Conservation (phyloP, 2,888 invertebrate genomes). For the Erebia aethiops region DNA sequence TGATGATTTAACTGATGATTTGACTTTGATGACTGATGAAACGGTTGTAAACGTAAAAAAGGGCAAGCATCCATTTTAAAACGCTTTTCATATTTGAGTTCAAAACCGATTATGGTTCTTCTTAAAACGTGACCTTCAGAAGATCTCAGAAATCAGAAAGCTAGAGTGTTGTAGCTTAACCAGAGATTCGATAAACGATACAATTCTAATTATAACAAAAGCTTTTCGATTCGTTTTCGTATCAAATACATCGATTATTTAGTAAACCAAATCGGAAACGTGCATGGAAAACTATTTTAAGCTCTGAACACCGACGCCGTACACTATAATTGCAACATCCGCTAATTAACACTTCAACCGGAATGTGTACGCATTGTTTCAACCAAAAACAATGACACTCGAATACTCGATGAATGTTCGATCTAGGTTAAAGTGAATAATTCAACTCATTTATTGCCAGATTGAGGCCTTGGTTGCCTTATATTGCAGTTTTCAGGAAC, state of each 20-base stretch:
- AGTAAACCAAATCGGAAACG: conserved; percentile 1
- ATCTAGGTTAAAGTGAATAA: not conserved
- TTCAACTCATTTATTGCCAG: not conserved
- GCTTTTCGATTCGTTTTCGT: too few relatives aligned
- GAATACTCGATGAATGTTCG: not conserved
- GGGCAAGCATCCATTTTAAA: too few relatives aligned
- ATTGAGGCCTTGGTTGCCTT: not conserved
- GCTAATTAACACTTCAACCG: conserved; percentile 27
- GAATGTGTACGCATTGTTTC: conserved; percentile 6
- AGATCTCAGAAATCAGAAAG: too few relatives aligned
- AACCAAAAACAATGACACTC: not conserved
- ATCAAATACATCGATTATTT: too few relatives aligned
- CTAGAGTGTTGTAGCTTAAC: too few relatives aligned
- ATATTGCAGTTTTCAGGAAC: too few relatives aligned
- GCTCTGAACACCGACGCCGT: conserved; percentile 9
- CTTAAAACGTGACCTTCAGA: too few relatives aligned
- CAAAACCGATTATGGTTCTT: too few relatives aligned
- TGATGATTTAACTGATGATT: too few relatives aligned
- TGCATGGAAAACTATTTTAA: conserved; percentile 2
- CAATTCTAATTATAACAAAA: too few relatives aligned
- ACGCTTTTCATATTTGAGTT: too few relatives aligned
- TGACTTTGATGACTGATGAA: conserved; percentile 10
- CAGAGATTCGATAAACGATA: too few relatives aligned
- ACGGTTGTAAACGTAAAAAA: not conserved
- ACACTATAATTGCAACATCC: conserved; percentile 29